These are phyloP conservation scores for Thamnaconus septentrionalis DNA, from an alignment of 2,113 vertebrate genomes.

Conservation along the genomic window DNA sequence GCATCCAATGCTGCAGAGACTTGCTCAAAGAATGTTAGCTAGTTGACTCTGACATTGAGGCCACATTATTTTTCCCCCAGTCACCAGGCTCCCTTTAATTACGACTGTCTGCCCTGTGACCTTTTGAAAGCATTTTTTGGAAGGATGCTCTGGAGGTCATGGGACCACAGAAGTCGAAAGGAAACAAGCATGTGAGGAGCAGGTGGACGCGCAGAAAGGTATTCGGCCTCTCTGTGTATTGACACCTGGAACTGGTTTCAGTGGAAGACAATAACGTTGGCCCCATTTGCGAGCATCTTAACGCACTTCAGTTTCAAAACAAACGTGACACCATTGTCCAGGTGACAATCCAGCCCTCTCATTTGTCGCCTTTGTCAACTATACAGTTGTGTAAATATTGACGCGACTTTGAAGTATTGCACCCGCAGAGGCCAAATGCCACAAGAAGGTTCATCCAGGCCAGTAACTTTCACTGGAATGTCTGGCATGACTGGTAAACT, in stretches of 20 bases:
- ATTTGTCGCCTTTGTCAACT: conserved; percentile 30
- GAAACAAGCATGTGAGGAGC: conserved; percentile 22
- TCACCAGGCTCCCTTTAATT: conserved; percentile 70
- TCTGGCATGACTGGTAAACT: conserved; percentile 17
- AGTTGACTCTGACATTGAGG: conserved; percentile 55
- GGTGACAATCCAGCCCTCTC: neutral
- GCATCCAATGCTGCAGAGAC: conserved; percentile 58
- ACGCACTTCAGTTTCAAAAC: too few relatives aligned
- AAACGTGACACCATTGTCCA: too few relatives aligned
- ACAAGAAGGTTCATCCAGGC: neutral
- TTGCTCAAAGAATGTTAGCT: conserved; percentile 66
- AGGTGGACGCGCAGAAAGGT: neutral
- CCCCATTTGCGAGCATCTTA: too few relatives aligned
- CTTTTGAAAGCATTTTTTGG: conserved; percentile 47
- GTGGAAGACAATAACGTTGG: neutral
- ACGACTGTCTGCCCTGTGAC: conserved; percentile 60
- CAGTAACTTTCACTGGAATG: conserved; percentile 8
- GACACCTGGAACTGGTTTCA: neutral
- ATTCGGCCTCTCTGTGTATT: neutral
- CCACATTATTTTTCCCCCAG: conserved; percentile 57
- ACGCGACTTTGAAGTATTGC: neutral
- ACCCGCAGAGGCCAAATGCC: conserved; percentile 16
- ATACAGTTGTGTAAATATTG: neutral
- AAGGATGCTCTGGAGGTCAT: conserved; percentile 30
- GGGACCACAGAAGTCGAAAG: conserved; percentile 15